Percentiles rank a stretch among this genome's conserved stretches.
Conservation (phyloP, 2,888 invertebrate species). For the Drosophila anomelani region DNA sequence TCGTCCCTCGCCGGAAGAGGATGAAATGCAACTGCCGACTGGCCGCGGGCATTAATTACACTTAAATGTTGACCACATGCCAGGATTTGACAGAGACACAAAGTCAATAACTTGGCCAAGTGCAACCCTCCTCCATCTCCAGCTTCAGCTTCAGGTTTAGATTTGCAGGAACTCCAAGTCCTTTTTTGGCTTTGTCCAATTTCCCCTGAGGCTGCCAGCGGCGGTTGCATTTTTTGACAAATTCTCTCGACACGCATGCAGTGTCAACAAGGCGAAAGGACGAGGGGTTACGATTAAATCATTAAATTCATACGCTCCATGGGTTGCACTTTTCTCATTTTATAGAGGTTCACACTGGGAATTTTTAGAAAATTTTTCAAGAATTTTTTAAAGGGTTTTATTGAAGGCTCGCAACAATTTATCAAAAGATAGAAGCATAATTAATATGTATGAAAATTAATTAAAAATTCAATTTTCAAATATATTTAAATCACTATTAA, state of each 20-base stretch:
- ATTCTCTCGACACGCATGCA: constrained; percentile 78
- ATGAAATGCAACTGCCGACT: constrained; percentile 73
- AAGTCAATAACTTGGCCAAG: constrained; percentile 67
- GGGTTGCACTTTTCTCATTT: constrained; percentile 75
- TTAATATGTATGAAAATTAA: too few species aligned
- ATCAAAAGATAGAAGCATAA: too few species aligned
- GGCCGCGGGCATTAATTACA: constrained; percentile 84
- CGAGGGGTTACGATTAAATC: constrained; percentile 79
- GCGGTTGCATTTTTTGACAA: constrained; percentile 78
- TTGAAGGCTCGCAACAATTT: background rate
- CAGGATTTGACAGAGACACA: constrained; percentile 79
- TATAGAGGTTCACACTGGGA: constrained; percentile 9
- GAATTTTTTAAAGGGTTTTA: background rate
- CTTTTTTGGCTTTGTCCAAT: constrained; percentile 63
- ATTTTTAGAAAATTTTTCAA: background rate
- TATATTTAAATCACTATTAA: background rate
- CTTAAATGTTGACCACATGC: constrained; percentile 85
- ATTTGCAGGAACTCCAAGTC: constrained; percentile 30
- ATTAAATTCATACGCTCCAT: constrained; percentile 83
- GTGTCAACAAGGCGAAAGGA: constrained; percentile 77
- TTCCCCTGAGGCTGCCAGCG: constrained; percentile 68
- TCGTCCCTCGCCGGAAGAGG: constrained; percentile 1
- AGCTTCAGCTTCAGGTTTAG: background rate
- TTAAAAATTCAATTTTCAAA: too few species aligned
- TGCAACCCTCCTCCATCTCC: constrained; percentile 57